Conservation (phyloP, 1,140 invertebrate species). For the Cryptotermes secundus region DNA sequence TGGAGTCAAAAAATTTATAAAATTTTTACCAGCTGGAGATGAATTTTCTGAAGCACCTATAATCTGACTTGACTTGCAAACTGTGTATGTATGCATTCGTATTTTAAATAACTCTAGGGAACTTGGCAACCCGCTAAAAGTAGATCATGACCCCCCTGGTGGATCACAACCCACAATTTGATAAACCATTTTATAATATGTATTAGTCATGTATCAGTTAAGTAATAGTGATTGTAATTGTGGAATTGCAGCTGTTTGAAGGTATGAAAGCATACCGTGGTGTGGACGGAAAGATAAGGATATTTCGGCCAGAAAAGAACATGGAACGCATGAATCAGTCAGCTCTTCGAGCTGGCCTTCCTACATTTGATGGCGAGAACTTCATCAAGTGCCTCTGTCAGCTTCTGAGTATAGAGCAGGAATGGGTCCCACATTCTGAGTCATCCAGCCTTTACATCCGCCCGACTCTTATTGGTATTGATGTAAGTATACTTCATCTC, state of each 20-base stretch:
- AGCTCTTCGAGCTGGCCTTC: conserved; percentile 81
- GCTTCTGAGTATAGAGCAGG: conserved; percentile 88
- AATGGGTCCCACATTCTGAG: conserved; percentile 94
- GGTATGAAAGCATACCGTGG: conserved; percentile 97
- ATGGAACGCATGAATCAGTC: conserved; percentile 90
- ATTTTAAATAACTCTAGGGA: too few species aligned
- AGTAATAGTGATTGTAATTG: background rate
- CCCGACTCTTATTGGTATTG: conserved; percentile 95
- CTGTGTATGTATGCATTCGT: too few species aligned
- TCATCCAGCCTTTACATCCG: conserved; percentile 91
- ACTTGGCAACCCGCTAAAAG: too few species aligned
- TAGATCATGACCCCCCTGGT: too few species aligned
- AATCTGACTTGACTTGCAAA: too few species aligned
- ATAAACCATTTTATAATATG: too few species aligned
- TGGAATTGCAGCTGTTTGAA: conserved; percentile 83
- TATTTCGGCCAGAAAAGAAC: conserved; percentile 95
- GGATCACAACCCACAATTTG: too few species aligned
- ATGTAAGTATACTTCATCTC: conserved; percentile 72
- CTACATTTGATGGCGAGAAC: conserved; percentile 86
- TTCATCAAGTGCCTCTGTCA: conserved; percentile 84
- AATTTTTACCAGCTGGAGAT: too few species aligned
- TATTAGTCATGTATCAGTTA: too few species aligned
- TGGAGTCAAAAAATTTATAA: too few species aligned
- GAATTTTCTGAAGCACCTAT: too few species aligned
- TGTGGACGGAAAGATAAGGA: conserved; percentile 85